Evolutionary conservation across 30 jellyfish, hydroid and myxozoan genomes (phyloP).

Genomic region (Aurelia sp.): DNA sequence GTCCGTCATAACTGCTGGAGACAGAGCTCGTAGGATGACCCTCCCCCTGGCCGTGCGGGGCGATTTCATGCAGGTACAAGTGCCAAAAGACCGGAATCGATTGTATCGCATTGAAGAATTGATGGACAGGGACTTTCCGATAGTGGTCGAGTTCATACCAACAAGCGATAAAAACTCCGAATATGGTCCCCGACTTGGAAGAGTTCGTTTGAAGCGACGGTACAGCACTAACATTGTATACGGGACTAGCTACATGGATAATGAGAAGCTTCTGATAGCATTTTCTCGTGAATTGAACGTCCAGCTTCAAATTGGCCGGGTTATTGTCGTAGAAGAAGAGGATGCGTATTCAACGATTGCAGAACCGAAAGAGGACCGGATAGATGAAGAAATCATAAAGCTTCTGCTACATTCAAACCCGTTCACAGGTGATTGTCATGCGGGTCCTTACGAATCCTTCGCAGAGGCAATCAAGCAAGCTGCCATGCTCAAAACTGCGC

Average conservation of each 20-base stretch:
- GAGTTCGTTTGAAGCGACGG: slow-evolving; percentile 17
- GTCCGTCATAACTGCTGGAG: neutral
- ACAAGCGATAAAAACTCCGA: slow-evolving; percentile 10
- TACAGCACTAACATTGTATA: slow-evolving; percentile 17
- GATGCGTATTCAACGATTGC: slow-evolving; percentile 36
- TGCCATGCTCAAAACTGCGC: no score
- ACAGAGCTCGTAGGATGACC: neutral
- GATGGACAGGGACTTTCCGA: slow-evolving; percentile 41
- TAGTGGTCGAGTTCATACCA: slow-evolving; percentile 61
- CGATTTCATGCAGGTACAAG: slow-evolving; percentile 23
- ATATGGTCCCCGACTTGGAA: slow-evolving; percentile 76
- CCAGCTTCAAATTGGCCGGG: slow-evolving; percentile 65
- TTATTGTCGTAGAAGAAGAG: slow-evolving; percentile 16
- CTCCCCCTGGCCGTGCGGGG: slow-evolving; percentile 59
- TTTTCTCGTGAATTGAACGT: slow-evolving; percentile 70
- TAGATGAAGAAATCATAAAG: slow-evolving; percentile 14
- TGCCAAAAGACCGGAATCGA: slow-evolving; percentile 1
- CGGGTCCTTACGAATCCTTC: neutral
- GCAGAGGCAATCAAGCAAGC: neutral
- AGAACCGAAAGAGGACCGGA: slow-evolving; percentile 32
- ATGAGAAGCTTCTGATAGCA: slow-evolving; percentile 47
- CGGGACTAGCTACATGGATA: slow-evolving; percentile 65
- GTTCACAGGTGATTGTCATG: slow-evolving; percentile 18
- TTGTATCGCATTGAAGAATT: slow-evolving; percentile 48
- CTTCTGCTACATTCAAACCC: slow-evolving; percentile 21